Percentiles rank a stretch among this genome's conserved stretches.
Evolutionary conservation across 2,888 invertebrate species (phyloP).

Genomic region (Pristionchus exspectatus): DNA sequence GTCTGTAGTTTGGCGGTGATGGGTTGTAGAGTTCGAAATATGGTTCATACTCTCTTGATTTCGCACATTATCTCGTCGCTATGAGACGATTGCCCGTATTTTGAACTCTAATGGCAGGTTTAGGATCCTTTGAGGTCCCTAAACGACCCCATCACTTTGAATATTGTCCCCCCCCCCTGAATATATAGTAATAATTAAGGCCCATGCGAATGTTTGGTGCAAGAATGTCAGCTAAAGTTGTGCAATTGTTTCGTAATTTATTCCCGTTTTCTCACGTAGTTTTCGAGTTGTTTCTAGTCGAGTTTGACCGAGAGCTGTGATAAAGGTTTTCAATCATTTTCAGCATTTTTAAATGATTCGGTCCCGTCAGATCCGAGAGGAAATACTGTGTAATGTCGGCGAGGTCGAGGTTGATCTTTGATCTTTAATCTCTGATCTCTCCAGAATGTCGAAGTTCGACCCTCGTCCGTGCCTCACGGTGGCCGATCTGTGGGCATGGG

Average conservation of each 20-base stretch:
- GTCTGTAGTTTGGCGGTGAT: background rate
- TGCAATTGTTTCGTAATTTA: conserved; percentile 14
- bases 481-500: conserved; percentile 22
- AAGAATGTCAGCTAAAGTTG: background rate
- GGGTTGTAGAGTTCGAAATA: no score
- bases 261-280: background rate
- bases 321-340: background rate
- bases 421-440: background rate
- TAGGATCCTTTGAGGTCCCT: background rate
- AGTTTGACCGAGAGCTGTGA: background rate
- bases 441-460: background rate
- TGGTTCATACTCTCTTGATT: no score
- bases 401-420: background rate
- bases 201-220: background rate
- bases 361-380: background rate
- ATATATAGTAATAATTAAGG: background rate
- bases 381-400: background rate
- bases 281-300: conserved; percentile 36
- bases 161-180: background rate
- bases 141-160: background rate
- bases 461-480: background rate
- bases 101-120: no score
- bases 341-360: background rate
- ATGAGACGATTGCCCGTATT: no score
- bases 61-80: no score